A percentile compares a stretch with the other conserved stretches of the same genome.
These are phyloP conservation scores for Syngnathus scovelli DNA, from an alignment of 2,113 vertebrate species.

Conservation along the genomic window DNA sequence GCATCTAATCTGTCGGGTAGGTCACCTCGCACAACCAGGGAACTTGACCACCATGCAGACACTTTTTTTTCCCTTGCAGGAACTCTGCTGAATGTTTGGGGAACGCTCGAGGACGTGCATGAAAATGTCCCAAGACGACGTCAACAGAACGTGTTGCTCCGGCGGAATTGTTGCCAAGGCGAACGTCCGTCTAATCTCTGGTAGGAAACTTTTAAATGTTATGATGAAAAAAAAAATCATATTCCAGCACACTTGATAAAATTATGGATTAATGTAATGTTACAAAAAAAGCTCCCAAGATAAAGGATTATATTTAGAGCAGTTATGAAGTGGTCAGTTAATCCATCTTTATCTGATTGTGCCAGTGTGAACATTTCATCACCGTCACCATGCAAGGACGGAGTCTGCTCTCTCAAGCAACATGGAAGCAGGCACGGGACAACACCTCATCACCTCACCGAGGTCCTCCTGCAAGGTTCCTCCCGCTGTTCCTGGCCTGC, in stretches of 20 bases:
- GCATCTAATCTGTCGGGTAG: constrained; percentile 56
- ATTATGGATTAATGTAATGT: too few species aligned
- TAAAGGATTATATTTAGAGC: too few species aligned
- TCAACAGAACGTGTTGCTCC: neutral
- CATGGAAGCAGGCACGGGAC: neutral
- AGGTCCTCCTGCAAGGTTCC: constrained; percentile 7
- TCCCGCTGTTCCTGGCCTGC: constrained; percentile 37
- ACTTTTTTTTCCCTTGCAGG: neutral
- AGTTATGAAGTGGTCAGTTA: too few species aligned
- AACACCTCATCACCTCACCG: neutral
- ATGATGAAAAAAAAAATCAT: neutral
- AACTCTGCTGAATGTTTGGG: neutral
- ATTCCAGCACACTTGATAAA: neutral
- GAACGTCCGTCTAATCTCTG: constrained; percentile 20
- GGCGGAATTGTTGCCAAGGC: constrained; percentile 3
- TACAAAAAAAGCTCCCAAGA: too few species aligned
- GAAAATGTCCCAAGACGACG: neutral
- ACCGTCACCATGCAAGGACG: neutral
- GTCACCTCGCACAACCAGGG: constrained; percentile 5
- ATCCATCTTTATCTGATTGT: too few species aligned
- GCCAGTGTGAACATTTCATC: too few species aligned
- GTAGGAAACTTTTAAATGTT: constrained; percentile 23
- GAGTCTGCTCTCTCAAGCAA: neutral
- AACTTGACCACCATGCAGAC: neutral
- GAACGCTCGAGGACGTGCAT: neutral